Evolutionary conservation across 2,888 invertebrate genomes (phyloP).

Genomic region (Empis stercorea): DNA sequence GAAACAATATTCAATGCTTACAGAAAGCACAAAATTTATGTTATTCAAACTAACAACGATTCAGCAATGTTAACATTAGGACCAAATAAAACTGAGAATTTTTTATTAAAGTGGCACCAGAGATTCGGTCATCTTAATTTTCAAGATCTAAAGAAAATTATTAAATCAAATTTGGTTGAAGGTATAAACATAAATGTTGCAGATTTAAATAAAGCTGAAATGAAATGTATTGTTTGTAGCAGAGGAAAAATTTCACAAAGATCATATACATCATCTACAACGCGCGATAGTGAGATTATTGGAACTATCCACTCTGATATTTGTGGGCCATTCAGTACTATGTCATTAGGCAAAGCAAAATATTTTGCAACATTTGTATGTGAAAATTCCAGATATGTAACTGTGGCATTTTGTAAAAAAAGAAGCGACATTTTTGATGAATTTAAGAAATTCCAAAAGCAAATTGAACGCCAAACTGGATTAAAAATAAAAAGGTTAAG

Average conservation of each 20-base stretch:
- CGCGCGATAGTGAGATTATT: not conserved
- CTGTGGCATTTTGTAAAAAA: constrained; percentile 7
- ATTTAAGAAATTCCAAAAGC: no score
- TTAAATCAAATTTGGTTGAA: not conserved
- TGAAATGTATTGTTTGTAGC: constrained; percentile 2
- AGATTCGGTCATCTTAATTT: not conserved
- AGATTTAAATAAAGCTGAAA: not conserved
- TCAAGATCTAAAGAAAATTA: not conserved
- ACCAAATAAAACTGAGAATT: no score
- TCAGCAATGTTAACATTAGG: no score
- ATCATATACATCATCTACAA: not conserved
- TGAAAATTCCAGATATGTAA: constrained; percentile 4
- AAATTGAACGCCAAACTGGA: constrained; percentile 3
- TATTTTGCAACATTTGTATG: constrained; percentile 5
- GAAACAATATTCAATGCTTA: not conserved
- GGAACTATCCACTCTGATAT: constrained; percentile 3
- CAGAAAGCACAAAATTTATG: not conserved
- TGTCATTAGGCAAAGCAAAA: not conserved
- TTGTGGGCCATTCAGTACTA: constrained; percentile 3
- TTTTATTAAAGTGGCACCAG: not conserved
- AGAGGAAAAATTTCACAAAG: constrained; percentile 2
- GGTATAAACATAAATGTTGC: not conserved
- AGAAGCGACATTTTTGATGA: constrained; percentile 12
- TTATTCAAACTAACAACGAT: not conserved
- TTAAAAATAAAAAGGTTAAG: constrained; percentile 11